phyloP scores from a whole-genome alignment of 2,888 invertebrate genomes.

The Ischnus inquisitorius region DNA sequence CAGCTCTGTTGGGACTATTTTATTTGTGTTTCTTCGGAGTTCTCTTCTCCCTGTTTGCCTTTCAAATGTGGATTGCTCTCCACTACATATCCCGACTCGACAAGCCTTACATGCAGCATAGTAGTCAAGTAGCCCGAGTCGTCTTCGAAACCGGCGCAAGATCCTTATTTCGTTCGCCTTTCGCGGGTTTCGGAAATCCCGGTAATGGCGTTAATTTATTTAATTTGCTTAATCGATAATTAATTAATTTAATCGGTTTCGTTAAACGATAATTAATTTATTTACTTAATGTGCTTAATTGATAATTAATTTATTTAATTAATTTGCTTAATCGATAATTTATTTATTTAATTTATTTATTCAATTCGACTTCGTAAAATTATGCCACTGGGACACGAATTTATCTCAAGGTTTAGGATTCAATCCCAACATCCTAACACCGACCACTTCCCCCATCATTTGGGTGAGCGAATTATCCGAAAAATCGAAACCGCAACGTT shows the following conservation, averaged over 20 bases:
- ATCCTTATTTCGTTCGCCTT: conserved; percentile 59
- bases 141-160: conserved; percentile 23
- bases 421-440: conserved; percentile 74
- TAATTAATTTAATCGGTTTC: too few species aligned
- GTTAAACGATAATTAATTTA: too few species aligned
- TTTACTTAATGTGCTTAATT: too few species aligned
- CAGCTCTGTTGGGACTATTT: conserved; percentile 78
- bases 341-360: conserved; percentile 20
- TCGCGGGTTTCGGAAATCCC: conserved; percentile 72
- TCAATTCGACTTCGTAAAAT: conserved; percentile 19
- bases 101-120: conserved; percentile 74
- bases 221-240: too few species aligned
- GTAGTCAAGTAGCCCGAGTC: conserved; percentile 5
- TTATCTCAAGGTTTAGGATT: conserved; percentile 75
- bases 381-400: background rate
- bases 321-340: too few species aligned
- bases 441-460: conserved; percentile 75
- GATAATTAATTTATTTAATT: too few species aligned
- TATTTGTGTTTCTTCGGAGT: conserved; percentile 79
- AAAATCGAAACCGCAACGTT: conserved; percentile 68
- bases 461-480: conserved; percentile 71
- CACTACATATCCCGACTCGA: conserved; percentile 74
- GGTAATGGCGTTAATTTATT: conserved; percentile 69
- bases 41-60: conserved; percentile 75
- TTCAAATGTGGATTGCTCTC: conserved; percentile 80